These are phyloP conservation scores for Enteromius paludinosus DNA, from an alignment of 2,797 vertebrate genomes.

Conservation along the genomic window DNA sequence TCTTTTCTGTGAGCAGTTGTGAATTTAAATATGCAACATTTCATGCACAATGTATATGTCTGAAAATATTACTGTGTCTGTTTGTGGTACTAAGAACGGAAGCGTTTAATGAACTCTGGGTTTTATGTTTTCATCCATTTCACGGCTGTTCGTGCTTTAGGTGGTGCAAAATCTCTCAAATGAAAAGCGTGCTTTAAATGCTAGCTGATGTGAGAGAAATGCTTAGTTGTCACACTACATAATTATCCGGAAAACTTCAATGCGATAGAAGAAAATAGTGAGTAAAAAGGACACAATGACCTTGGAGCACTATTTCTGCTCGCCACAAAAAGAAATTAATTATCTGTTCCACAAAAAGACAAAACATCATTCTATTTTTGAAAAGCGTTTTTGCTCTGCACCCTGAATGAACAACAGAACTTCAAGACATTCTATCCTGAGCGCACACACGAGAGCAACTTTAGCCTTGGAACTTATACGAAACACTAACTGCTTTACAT, in stretches of 20 bases:
- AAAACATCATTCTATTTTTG: conserved; percentile 28
- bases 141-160: not conserved
- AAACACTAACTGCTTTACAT: conserved; percentile 55
- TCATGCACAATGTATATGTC: not conserved
- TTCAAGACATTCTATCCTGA: not conserved
- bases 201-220: conserved; percentile 5
- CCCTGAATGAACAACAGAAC: conserved; percentile 8
- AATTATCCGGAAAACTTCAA: conserved; percentile 16
- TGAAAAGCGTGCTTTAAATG: conserved; percentile 1
- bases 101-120: not conserved
- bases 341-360: conserved; percentile 30
- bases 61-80: conserved; percentile 9
- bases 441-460: not conserved
- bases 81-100: not conserved
- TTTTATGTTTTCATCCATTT: conserved; percentile 5
- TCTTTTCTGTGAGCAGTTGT: conserved; percentile 16
- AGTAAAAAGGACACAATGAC: conserved; percentile 26
- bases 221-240: conserved; percentile 8
- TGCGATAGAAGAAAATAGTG: conserved; percentile 14
- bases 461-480: conserved; percentile 39
- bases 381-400: not conserved
- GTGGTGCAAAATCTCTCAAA: not conserved
- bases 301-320: conserved; percentile 43
- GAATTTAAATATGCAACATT: conserved; percentile 4
- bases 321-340: not conserved